Evolutionary conservation across 2,888 invertebrate species (phyloP).

Genomic region (Caenorhabditis sp.): DNA sequence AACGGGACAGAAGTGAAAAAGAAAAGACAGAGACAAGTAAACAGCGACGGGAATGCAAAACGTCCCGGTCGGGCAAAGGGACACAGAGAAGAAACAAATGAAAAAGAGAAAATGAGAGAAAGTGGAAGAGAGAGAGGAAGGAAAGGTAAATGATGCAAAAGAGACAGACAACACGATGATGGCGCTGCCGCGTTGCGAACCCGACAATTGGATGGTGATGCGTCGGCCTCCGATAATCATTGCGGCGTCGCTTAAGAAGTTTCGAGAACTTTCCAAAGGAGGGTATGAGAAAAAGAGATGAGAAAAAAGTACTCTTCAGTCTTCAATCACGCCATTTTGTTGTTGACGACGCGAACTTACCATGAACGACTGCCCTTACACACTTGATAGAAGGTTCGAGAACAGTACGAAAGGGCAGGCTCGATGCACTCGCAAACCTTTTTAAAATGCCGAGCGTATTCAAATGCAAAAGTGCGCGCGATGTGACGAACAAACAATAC

Average conservation of each 20-base stretch:
- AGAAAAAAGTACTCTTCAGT: slow-evolving; percentile 1
- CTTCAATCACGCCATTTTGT: not conserved
- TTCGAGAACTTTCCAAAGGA: slow-evolving; percentile 35
- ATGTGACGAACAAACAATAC: slow-evolving; percentile 42
- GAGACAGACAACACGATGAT: slow-evolving; percentile 34
- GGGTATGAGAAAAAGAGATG: not conserved
- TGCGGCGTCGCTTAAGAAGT: slow-evolving; percentile 29
- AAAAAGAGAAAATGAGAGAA: slow-evolving; percentile 15
- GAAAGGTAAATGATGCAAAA: slow-evolving; percentile 40
- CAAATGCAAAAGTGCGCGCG: slow-evolving; percentile 27
- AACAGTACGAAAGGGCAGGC: not conserved
- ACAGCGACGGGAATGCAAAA: slow-evolving; percentile 39
- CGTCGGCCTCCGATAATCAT: slow-evolving; percentile 35
- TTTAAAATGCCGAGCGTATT: slow-evolving; percentile 15
- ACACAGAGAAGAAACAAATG: too few relatives aligned
- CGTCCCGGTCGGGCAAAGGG: slow-evolving; percentile 32
- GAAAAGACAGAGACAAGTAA: slow-evolving; percentile 38
- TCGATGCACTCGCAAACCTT: not conserved
- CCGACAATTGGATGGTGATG: slow-evolving; percentile 43
- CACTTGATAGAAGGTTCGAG: not conserved
- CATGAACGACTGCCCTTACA: too few relatives aligned
- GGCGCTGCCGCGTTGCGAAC: slow-evolving; percentile 19
- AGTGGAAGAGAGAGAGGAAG: slow-evolving; percentile 7
- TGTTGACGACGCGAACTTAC: too few relatives aligned
- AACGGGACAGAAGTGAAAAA: slow-evolving; percentile 6